Conservation (phyloP, 30 jellyfish, hydroid and myxozoan species). For the Aurelia coerulea region DNA sequence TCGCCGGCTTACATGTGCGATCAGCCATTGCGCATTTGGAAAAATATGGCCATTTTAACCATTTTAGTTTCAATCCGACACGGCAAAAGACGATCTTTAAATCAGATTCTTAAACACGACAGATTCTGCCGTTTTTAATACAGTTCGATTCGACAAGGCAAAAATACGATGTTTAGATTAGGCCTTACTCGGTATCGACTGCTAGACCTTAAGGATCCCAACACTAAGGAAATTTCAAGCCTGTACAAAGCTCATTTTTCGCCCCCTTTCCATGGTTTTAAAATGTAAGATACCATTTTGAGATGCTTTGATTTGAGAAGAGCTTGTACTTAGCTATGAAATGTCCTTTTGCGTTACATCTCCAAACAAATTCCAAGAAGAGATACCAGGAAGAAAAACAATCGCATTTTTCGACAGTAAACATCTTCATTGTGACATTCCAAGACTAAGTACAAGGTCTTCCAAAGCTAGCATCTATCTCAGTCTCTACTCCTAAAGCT, state of each 20-base stretch:
- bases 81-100: too few species aligned
- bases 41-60: too few species aligned
- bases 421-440: constrained; percentile 42
- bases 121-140: too few species aligned
- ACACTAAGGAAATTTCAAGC: constrained; percentile 46
- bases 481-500: too few species aligned
- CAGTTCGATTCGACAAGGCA: too few species aligned
- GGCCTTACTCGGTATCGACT: too few species aligned
- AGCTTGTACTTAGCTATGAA: constrained; percentile 87
- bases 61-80: too few species aligned
- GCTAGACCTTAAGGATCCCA: too few species aligned
- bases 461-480: not conserved
- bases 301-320: not conserved
- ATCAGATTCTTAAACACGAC: too few species aligned
- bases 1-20: too few species aligned
- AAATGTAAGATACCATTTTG: not conserved
- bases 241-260: constrained; percentile 39
- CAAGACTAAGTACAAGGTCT: constrained; percentile 78
- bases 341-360: constrained; percentile 77
- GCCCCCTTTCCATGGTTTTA: not conserved
- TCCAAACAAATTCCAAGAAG: not conserved
- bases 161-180: too few species aligned
- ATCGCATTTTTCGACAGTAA: not conserved
- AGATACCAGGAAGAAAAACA: not conserved
- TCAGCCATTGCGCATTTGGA: too few species aligned